Evolutionary conservation across 2,888 invertebrate species (phyloP).

Genomic region (Teleiodes luculella): DNA sequence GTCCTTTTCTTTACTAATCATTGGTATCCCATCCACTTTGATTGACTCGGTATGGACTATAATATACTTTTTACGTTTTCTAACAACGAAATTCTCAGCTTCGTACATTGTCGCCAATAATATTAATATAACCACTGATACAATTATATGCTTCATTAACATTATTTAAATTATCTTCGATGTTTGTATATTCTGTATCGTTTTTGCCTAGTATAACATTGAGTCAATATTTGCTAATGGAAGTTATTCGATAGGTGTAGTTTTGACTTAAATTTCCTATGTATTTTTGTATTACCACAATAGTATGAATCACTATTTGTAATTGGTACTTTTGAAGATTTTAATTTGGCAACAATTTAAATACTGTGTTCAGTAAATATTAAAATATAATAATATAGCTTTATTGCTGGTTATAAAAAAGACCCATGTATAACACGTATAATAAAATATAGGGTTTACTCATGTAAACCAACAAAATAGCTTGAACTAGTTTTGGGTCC

Average conservation of each 20-base stretch:
- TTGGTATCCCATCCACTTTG: slow-evolving; percentile 43
- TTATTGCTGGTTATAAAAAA: too few species aligned
- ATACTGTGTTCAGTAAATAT: too few species aligned
- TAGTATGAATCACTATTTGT: too few species aligned
- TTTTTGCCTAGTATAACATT: slow-evolving; percentile 13
- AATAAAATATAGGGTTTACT: too few species aligned
- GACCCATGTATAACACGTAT: too few species aligned
- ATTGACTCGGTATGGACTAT: slow-evolving; percentile 63
- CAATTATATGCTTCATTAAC: slow-evolving; percentile 48
- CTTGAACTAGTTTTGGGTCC: too few species aligned
- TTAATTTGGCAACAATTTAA: too few species aligned
- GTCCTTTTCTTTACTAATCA: slow-evolving; percentile 60
- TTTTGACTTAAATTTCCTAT: too few species aligned
- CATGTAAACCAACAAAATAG: too few species aligned
- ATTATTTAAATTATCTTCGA: slow-evolving; percentile 31
- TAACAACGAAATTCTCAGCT: slow-evolving; percentile 58
- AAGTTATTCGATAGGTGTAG: background rate
- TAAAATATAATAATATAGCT: too few species aligned
- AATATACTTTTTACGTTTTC: slow-evolving; percentile 58
- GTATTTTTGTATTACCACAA: too few species aligned
- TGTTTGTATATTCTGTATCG: slow-evolving; percentile 34
- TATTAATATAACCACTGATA: slow-evolving; percentile 42
- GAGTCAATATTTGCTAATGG: slow-evolving; percentile 20
- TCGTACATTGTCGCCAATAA: slow-evolving; percentile 43
- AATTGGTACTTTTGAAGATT: too few species aligned